Base-by-base conservation (phyloP, 1,140 invertebrate genomes). In the Polypedilum vanderplanki region DNA sequence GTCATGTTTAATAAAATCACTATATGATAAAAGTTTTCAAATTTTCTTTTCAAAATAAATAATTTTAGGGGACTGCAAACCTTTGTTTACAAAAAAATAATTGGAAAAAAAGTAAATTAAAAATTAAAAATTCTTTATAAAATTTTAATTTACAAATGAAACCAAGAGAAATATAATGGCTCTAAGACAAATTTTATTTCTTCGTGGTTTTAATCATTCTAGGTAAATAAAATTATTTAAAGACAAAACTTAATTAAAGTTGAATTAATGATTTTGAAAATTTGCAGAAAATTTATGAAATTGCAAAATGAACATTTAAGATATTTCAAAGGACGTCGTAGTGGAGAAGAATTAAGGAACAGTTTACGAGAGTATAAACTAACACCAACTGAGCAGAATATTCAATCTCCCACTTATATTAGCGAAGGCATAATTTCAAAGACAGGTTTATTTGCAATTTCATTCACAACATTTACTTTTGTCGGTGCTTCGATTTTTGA, bases 401-500 rank as follows among this genome's bases (percentile, higher is more conserved):
- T 3, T 33, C 24, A 33, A n/a, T 57, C 46, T n/a, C 46, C 46
- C 3, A 15, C 46, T n/a, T 57, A 57, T n/a, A 57, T 57, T 4
- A 12, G 10, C 3, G 46, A 57, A 57, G 46, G 46, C 1, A 4
- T 57, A 15, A 57, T 57, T n/a, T 12, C 8, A 57, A 57, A 3
- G 15, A n/a, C 12, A 4, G 46, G 46, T n/a, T 4, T 57, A 57
- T 70, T 70, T 22, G 18, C 65, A 10, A 17, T 18, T 7, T n/a
- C 17, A 9, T 91, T 96, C 80, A 90, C 90, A 80, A 84, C 89
- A 75, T 85, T 87, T 40, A 90, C 89, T 80, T 87, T 95, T 81
- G 84, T 87, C 10, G 90, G 89, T 65, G 91, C 90, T 79, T 87
- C 91, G 18, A 91, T 96, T 76, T 93, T 92, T 91, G 91, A 96